These are phyloP conservation scores for Clunio marinus DNA, from an alignment of 2,888 invertebrate genomes.

Conservation along the genomic window DNA sequence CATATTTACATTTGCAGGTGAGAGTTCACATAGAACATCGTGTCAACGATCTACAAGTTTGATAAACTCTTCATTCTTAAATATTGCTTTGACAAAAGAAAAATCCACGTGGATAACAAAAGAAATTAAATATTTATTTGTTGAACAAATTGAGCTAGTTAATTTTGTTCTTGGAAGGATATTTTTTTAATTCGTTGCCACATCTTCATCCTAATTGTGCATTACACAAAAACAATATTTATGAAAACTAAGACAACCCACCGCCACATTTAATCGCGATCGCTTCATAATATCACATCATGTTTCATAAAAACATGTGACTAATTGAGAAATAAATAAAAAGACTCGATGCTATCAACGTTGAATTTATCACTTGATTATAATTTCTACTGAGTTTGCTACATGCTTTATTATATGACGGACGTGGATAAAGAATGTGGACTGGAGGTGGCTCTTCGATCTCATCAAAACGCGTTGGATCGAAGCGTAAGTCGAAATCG, in stretches of 20 bases:
- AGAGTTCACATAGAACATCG: no score
- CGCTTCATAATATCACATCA: constrained; percentile 15
- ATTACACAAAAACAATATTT: not conserved
- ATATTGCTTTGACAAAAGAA: no score
- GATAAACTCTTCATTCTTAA: no score
- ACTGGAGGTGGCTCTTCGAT: constrained; percentile 65
- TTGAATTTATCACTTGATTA: constrained; percentile 1
- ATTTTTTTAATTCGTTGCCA: no score
- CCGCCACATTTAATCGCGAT: no score
- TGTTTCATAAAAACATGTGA: constrained; percentile 14
- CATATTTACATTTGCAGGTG: no score
- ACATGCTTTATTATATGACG: constrained; percentile 45
- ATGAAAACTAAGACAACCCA: not conserved
- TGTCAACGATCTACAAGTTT: no score
- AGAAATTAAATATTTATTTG: no score
- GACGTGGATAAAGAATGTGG: constrained; percentile 65
- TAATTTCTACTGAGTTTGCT: constrained; percentile 19
- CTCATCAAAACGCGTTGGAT: constrained; percentile 59
- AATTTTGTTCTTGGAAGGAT: constrained; percentile 3
- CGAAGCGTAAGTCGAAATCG: constrained; percentile 45
- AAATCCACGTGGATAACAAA: no score
- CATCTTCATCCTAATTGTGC: constrained; percentile 18
- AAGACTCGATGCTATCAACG: constrained; percentile 5
- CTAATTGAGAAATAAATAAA: constrained; percentile 16
- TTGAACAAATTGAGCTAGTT: not conserved